Evolutionary conservation across 2,113 vertebrate species (phyloP).

Genomic region (Sebastes fasciatus): DNA sequence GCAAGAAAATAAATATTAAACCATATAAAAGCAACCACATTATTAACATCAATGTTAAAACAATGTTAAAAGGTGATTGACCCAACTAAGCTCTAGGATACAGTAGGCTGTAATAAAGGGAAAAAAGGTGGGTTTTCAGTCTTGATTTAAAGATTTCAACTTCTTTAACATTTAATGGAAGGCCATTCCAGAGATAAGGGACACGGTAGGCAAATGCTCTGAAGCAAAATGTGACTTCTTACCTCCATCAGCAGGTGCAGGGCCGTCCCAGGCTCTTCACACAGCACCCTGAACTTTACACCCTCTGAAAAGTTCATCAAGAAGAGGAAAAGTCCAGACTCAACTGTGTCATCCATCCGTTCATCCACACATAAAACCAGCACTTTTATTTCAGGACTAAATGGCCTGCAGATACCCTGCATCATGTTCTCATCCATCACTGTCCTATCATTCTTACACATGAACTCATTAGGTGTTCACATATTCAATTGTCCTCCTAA

Average conservation of each 20-base stretch:
- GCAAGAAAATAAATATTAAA: no score
- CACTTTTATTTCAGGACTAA: background rate
- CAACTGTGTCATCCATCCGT: background rate
- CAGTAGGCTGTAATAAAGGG: no score
- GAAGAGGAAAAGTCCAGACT: background rate
- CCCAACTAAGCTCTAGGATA: no score
- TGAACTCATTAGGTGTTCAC: no score
- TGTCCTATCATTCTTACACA: background rate
- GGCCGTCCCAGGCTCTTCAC: conserved; percentile 88
- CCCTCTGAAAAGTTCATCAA: conserved; percentile 84
- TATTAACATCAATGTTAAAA: no score
- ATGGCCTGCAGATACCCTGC: background rate
- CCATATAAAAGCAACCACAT: no score
- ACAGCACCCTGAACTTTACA: conserved; percentile 93
- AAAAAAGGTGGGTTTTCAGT: no score
- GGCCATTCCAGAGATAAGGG: no score
- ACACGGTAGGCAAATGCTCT: no score
- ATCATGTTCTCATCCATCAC: background rate
- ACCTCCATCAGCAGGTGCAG: conserved; percentile 97
- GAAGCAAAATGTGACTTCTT: conserved; percentile 18
- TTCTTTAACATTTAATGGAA: no score
- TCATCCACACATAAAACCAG: background rate
- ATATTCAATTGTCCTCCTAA: background rate
- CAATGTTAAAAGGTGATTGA: no score
- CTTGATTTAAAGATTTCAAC: no score